Percentiles rank a stretch among this genome's conserved stretches.
phyloP scores from a whole-genome alignment of 2,113 vertebrate genomes.

The Uria aalge region DNA sequence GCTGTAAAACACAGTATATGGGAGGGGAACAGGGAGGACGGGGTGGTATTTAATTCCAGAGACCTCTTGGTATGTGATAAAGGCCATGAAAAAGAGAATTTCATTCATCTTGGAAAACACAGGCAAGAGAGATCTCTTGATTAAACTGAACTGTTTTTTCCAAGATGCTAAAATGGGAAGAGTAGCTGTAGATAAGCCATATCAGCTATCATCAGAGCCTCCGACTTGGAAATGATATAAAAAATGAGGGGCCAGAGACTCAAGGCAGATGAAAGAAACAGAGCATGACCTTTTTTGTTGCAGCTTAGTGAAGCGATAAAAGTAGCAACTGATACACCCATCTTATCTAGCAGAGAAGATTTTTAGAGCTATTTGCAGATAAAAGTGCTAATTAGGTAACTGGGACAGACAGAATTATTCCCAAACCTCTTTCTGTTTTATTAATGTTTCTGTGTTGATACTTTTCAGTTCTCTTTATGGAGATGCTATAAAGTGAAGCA shows the following conservation, averaged over 20 bases:
- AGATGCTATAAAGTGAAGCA: not conserved
- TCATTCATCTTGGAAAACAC: not conserved
- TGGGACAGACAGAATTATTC: not conserved
- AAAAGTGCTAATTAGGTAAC: not conserved
- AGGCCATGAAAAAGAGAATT: not conserved
- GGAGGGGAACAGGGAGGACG: rapidly evolving
- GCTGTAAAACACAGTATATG: not conserved
- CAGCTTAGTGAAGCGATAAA: not conserved
- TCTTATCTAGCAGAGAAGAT: not conserved
- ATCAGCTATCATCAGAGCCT: not conserved
- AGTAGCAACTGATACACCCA: not conserved
- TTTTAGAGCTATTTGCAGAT: not conserved
- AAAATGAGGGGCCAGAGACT: not conserved
- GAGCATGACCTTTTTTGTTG: not conserved
- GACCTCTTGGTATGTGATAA: not conserved
- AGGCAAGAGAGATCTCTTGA: not conserved
- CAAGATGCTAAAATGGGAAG: not conserved
- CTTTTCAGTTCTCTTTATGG: not conserved
- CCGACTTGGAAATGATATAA: not conserved
- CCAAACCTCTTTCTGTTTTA: not conserved
- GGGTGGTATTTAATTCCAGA: not conserved
- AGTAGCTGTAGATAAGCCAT: not conserved
- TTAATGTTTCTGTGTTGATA: not conserved
- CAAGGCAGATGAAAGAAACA: not conserved
- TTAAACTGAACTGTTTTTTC: not conserved